Evolutionary conservation across 2,888 invertebrate species (phyloP).

Genomic region (Euzophera pinguis): DNA sequence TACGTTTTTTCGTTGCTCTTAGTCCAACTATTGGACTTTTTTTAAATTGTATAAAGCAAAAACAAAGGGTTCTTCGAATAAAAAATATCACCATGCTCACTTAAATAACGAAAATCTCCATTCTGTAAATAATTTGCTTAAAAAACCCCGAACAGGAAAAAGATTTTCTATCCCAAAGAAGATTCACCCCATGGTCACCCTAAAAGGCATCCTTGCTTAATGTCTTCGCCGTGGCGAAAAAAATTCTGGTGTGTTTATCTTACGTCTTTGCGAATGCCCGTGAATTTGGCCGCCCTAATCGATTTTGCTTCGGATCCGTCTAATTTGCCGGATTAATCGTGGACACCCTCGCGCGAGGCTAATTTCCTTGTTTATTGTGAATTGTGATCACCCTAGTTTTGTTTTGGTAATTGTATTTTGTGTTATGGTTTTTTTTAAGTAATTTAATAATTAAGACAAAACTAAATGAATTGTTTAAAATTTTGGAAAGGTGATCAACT

Average conservation of each 20-base stretch:
- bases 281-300: slow-evolving; percentile 61
- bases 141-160: not conserved
- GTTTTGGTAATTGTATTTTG: slow-evolving; percentile 25
- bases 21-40: too few species aligned
- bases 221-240: slow-evolving; percentile 73
- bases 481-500: too few species aligned
- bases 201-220: slow-evolving; percentile 71
- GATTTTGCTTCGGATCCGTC: slow-evolving; percentile 73
- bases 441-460: too few species aligned
- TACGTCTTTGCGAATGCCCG: slow-evolving; percentile 63
- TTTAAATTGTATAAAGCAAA: too few species aligned
- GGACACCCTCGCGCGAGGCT: slow-evolving; percentile 70
- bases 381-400: slow-evolving; percentile 45
- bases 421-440: slow-evolving; percentile 12
- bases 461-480: too few species aligned
- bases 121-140: too few species aligned
- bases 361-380: slow-evolving; percentile 71
- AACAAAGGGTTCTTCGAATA: too few species aligned
- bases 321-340: slow-evolving; percentile 77
- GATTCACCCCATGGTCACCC: slow-evolving; percentile 38
- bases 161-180: slow-evolving; percentile 19
- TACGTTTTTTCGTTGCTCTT: too few species aligned
- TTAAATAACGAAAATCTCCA: too few species aligned
- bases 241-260: slow-evolving; percentile 78
- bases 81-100: too few species aligned